Conservation (phyloP, 2,888 invertebrate genomes). For the Napeogenes inachia region DNA sequence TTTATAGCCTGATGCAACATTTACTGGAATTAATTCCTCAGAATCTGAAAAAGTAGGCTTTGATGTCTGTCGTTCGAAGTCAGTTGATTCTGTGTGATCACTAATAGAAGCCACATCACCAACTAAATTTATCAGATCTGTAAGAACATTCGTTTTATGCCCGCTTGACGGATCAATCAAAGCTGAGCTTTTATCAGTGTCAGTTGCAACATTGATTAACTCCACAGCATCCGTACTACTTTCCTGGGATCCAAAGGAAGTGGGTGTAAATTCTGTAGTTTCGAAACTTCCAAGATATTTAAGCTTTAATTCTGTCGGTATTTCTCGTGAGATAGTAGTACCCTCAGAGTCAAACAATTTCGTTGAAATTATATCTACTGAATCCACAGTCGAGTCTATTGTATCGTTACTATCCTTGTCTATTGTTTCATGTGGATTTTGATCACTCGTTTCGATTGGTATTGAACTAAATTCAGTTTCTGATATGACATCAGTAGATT, state of each 20-base stretch:
- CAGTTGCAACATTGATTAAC: constrained; percentile 55
- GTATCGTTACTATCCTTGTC: constrained; percentile 50
- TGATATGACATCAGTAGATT: constrained; percentile 62
- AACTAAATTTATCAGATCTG: constrained; percentile 64
- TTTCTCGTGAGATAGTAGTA: constrained; percentile 44
- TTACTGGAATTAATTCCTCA: constrained; percentile 67
- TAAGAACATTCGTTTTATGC: constrained; percentile 52
- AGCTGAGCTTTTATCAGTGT: constrained; percentile 50
- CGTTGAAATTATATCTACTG: constrained; percentile 39
- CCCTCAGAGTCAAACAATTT: constrained; percentile 47
- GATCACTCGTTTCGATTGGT: constrained; percentile 68
- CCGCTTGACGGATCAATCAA: constrained; percentile 50
- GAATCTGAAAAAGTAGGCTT: constrained; percentile 55
- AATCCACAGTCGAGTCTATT: constrained; percentile 40
- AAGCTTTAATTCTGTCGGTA: constrained; percentile 38
- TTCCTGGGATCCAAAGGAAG: constrained; percentile 59
- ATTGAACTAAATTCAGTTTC: constrained; percentile 66
- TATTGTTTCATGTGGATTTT: constrained; percentile 58
- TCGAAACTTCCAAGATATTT: constrained; percentile 54
- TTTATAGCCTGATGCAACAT: constrained; percentile 56
- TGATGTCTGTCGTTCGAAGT: constrained; percentile 31
- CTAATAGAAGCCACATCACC: constrained; percentile 70
- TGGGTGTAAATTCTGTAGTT: constrained; percentile 61
- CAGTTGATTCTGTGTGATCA: constrained; percentile 52
- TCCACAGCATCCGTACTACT: constrained; percentile 60